Base-by-base conservation (phyloP, 2,113 vertebrate species). In the Romanogobio albipinnatus region DNA sequence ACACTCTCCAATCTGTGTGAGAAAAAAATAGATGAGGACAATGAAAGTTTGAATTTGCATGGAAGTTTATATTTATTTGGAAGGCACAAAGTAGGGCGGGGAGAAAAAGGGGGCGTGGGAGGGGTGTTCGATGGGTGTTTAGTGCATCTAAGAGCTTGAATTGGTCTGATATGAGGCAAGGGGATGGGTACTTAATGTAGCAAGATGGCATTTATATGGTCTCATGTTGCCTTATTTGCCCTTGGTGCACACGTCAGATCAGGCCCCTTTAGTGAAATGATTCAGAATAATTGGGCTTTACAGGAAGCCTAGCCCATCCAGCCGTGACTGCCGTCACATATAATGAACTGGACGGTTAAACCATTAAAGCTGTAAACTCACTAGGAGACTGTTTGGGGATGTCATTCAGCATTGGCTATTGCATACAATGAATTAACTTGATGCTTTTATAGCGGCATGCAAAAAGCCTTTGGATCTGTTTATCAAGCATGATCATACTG, bases 181-280 rank as follows among this genome's bases (percentile, higher is more conserved):
- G 33, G 39, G 58, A 36, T 75, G 78, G 9, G 80, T 79, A 68
- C 61, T 92, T 53, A 85, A 89, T 80, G 73, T 47, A 53, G 26
- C 66, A 56, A 83, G 81, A 89, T 89, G 86, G 86, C 90, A 89
- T 93, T 94, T 93, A 93, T 87, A 84, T 49, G 88, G 89, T 87
- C 86, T 84, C 84, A 87, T 81, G 58, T 82, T 14, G 86, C 86
- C 86, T 86, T 93, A 92, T 92, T 93, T 89, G 89, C 89, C 87
- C 78, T 89, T 88, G 88, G 76, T 78, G 84, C 15, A 81, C 15
- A 85, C 73, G 86, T 89, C 89, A 89, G 92, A 91, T 92, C 91
- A 91, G 89, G 86, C 76, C 85, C 83, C 88, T 92, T 92, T 93
- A 92, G 93, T 94, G 94, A 93, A 95, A 95, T 95, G 94, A 92